Percentiles rank a stretch among this genome's conserved stretches.
These are phyloP conservation scores for Palaemon carinicauda DNA, from an alignment of 1,140 invertebrate genomes.

Conservation along the genomic window DNA sequence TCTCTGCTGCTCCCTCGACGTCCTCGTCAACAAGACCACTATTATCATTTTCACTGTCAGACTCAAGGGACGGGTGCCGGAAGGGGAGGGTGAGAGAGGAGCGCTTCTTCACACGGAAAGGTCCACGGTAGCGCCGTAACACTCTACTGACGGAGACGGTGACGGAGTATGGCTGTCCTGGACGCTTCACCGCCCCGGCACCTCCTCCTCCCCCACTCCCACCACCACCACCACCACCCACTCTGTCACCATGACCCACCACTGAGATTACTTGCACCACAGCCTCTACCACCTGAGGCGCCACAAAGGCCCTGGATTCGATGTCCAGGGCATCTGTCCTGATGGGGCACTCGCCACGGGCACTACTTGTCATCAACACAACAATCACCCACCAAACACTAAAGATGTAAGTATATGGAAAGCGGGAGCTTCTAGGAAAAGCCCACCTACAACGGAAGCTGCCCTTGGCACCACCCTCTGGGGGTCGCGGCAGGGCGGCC, in stretches of 20 bases:
- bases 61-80: neutral
- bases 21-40: slow-evolving; percentile 24
- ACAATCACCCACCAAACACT: slow-evolving; percentile 36
- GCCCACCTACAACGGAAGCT: slow-evolving; percentile 3
- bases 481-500: slow-evolving; percentile 51
- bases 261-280: slow-evolving; percentile 23
- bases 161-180: slow-evolving; percentile 43
- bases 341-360: slow-evolving; percentile 35
- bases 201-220: no score
- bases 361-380: slow-evolving; percentile 23
- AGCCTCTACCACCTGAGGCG: slow-evolving; percentile 46
- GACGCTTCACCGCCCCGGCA: neutral
- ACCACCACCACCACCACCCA: no score
- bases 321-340: slow-evolving; percentile 46
- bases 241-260: no score
- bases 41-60: slow-evolving; percentile 9
- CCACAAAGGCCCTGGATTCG: slow-evolving; percentile 45
- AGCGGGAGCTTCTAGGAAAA: slow-evolving; percentile 9
- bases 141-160: slow-evolving; percentile 28
- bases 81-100: slow-evolving; percentile 39
- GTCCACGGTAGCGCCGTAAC: slow-evolving; percentile 37
- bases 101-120: slow-evolving; percentile 32
- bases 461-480: slow-evolving; percentile 18
- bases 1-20: no score
- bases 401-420: slow-evolving; percentile 44